Percentiles rank a stretch among this genome's conserved stretches.
phyloP scores from a whole-genome alignment of 2,113 vertebrate genomes.

The Pygoscelis adeliae region DNA sequence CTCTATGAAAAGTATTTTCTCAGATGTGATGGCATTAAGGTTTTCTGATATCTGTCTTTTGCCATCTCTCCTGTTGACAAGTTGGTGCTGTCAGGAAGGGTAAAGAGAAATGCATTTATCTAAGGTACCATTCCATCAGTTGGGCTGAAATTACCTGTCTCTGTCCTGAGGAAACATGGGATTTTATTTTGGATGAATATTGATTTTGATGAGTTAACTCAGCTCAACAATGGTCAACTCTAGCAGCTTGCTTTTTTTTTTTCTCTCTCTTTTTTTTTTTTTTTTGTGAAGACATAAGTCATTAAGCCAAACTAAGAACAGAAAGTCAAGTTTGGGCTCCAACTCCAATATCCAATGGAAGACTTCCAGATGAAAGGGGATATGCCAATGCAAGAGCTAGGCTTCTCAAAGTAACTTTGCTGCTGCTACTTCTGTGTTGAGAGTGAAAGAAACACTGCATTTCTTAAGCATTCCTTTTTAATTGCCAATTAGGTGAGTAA shows the following conservation, averaged over 20 bases:
- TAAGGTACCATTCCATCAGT: background rate
- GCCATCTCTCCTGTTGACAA: background rate
- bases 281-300: background rate
- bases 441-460: background rate
- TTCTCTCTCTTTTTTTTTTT: background rate
- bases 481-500: background rate
- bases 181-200: background rate
- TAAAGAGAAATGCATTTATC: background rate
- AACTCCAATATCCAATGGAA: background rate
- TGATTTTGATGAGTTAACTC: background rate
- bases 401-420: background rate
- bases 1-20: background rate
- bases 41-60: background rate
- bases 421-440: background rate
- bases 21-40: background rate
- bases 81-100: background rate
- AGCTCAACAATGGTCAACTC: background rate
- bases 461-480: background rate
- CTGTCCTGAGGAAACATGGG: background rate
- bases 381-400: background rate
- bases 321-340: background rate
- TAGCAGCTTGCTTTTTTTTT: background rate
- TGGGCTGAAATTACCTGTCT: background rate
- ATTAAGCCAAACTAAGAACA: background rate
- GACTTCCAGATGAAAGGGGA: background rate